Evolutionary conservation across 2,888 invertebrate species (phyloP).

Genomic region (Parapristionchus giblindavisi): DNA sequence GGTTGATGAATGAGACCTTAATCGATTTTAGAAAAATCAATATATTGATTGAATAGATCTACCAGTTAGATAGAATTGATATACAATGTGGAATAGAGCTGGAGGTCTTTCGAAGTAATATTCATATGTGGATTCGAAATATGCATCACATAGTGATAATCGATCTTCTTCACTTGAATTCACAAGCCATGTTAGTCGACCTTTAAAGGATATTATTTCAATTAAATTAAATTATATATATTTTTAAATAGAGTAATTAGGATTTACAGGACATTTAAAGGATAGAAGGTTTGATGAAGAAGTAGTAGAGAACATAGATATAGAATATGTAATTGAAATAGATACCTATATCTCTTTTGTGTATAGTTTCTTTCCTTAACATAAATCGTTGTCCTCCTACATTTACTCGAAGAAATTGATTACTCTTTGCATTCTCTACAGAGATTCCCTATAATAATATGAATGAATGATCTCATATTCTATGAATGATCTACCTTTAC

Average conservation of each 20-base stretch:
- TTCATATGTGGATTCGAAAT: constrained; percentile 54
- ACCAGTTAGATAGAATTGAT: constrained; percentile 67
- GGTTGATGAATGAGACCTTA: constrained; percentile 69
- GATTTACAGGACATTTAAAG: neutral
- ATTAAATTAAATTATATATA: neutral
- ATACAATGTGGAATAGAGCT: constrained; percentile 60
- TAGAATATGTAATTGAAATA: neutral
- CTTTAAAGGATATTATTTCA: constrained; percentile 41
- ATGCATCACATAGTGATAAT: constrained; percentile 50
- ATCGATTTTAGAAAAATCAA: neutral
- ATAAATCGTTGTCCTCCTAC: constrained; percentile 63
- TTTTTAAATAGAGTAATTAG: neutral
- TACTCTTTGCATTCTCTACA: constrained; percentile 45
- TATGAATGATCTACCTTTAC: neutral
- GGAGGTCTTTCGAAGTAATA: constrained; percentile 65
- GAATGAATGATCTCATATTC: neutral
- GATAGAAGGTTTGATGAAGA: neutral
- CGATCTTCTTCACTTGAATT: constrained; percentile 45
- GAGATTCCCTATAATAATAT: constrained; percentile 37
- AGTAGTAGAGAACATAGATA: neutral
- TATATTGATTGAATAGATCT: neutral
- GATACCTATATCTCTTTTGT: constrained; percentile 40
- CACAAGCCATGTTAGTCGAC: constrained; percentile 51
- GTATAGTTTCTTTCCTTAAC: constrained; percentile 57
- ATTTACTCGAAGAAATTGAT: constrained; percentile 58